These are phyloP conservation scores for Amphiprion clarkii DNA, from an alignment of 2,797 vertebrate species.

Conservation along the genomic window DNA sequence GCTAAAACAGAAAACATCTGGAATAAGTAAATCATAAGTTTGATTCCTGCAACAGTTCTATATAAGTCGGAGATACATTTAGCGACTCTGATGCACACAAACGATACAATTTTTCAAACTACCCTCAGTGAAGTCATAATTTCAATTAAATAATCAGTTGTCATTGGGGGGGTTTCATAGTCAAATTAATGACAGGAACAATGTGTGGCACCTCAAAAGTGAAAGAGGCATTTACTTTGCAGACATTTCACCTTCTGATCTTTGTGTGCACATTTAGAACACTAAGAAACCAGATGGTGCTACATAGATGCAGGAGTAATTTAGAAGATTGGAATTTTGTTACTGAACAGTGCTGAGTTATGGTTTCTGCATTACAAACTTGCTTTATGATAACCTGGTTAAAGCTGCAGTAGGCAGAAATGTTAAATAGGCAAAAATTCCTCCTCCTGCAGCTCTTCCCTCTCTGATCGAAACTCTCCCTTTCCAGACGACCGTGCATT, in stretches of 20 bases:
- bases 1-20: slow-evolving; percentile 1
- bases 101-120: too few relatives aligned
- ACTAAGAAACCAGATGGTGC: slow-evolving; percentile 2
- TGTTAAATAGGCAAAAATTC: too few relatives aligned
- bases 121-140: background rate
- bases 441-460: too few relatives aligned
- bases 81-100: too few relatives aligned
- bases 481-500: too few relatives aligned
- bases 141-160: background rate
- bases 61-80: too few relatives aligned
- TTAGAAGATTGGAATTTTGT: slow-evolving; percentile 10
- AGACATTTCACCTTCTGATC: slow-evolving; percentile 1
- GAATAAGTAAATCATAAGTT: background rate
- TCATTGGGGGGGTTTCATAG: background rate
- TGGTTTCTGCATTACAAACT: slow-evolving; percentile 18
- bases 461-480: too few relatives aligned
- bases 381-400: slow-evolving; percentile 7
- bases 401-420: background rate
- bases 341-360: slow-evolving; percentile 16
- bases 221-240: background rate
- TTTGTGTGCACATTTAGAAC: background rate
- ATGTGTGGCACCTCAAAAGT: background rate
- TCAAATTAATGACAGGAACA: background rate
- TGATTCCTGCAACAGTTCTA: background rate
- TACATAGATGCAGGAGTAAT: background rate